Evolutionary conservation across 2,888 invertebrate genomes (phyloP), one percentile per base, ranked within the genome.

Genomic region (Eurois occulta): DNA sequence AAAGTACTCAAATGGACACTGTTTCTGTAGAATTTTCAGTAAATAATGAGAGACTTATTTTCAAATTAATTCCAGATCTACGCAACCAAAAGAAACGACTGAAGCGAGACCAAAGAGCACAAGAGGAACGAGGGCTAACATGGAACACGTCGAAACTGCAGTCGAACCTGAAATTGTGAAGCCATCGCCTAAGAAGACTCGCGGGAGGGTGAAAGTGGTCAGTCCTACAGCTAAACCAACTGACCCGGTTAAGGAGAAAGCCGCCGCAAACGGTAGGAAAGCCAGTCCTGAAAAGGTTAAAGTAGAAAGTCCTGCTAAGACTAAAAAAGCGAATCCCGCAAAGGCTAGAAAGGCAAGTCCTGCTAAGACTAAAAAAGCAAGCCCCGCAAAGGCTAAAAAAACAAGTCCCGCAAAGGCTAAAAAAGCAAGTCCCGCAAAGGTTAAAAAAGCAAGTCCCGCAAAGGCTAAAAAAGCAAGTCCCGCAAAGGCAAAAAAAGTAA

Each of bases 171-270:
- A 32, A 21, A 32, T 64, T 75, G 58, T 55, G 4, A 81, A 83
- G 55, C 70, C 67, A 16, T 87, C 89, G 10, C 88, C 88, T 13
- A 89, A 84, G 73, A 87, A 79, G 52, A 83, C 87, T 67, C 88
- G 87, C 32, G 83, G 66, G 4, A 81, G 75, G 21, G 38, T 62
- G 8, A 78, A 38, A 43, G 62, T 28, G n/a, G 64, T 41, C 21
- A 77, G 64, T 41, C 67, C 75, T 21, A 77, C 62, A 38, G 52
- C 35, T 24, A 62, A 38, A 60, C 66, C 55, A 16, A 38, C 21
- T 18, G 75, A 64, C 28, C 64, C 65, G 28, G 48, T 41, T n/a
- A 64, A 70, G 58, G 41, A 72, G 7, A 72, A 69, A 55, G 18
- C 32, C 0, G 24, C 28, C 0, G 48, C 46, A 32, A 82, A 77